Evolutionary conservation across 2,888 invertebrate genomes (phyloP).

Genomic region (Nymphalis polychloros): DNA sequence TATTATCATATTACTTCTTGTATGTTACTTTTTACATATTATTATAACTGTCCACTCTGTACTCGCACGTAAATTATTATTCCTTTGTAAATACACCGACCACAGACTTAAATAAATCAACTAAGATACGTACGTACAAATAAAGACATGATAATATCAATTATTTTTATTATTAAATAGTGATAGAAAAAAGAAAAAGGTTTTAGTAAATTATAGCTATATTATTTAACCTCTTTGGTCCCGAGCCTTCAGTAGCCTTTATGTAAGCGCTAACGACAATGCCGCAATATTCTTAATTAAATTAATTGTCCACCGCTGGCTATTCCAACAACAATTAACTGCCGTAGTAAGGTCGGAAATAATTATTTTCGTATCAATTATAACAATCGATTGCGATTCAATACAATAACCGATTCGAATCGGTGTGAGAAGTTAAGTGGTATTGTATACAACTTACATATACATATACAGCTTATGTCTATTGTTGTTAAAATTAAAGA

Average conservation of each 20-base stretch:
- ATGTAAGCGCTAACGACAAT: conserved; percentile 45
- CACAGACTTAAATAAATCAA: too few relatives aligned
- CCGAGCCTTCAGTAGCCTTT: conserved; percentile 47
- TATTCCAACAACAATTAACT: conserved; percentile 59
- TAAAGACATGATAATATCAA: too few relatives aligned
- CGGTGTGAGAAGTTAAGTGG: conserved; percentile 53
- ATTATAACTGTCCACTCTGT: too few relatives aligned
- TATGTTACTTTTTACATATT: too few relatives aligned
- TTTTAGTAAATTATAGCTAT: background rate
- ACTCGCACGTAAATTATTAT: too few relatives aligned
- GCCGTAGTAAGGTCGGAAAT: conserved; percentile 71
- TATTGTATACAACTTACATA: conserved; percentile 21
- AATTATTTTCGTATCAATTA: conserved; percentile 65
- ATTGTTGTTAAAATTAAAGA: too few relatives aligned
- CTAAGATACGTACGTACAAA: too few relatives aligned
- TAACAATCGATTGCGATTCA: conserved; percentile 61
- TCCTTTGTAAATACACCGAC: too few relatives aligned
- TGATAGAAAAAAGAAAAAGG: too few relatives aligned
- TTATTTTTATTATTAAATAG: too few relatives aligned
- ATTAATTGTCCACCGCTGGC: conserved; percentile 62
- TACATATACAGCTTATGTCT: background rate
- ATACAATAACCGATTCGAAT: conserved; percentile 70
- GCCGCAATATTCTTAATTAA: conserved; percentile 56
- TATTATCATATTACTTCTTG: too few relatives aligned
- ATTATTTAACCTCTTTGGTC: conserved; percentile 43